Evolutionary conservation across 2,797 vertebrate genomes (phyloP), one percentile per base, ranked within the genome.

Genomic region (Neostethus bicornis): DNA sequence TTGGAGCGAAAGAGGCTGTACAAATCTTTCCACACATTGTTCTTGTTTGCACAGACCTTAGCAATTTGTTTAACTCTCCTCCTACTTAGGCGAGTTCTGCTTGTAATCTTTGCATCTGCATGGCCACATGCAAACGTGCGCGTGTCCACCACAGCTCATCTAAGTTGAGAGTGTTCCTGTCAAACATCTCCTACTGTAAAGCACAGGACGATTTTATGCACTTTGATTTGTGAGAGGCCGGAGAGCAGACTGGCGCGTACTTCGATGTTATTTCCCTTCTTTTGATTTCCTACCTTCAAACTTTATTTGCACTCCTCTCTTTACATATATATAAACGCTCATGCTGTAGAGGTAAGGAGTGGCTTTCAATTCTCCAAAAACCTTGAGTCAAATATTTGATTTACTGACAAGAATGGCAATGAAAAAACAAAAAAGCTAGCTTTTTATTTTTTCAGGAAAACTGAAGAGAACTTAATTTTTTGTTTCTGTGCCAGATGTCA

Each of bases 21-120:
- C 66, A 83, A 86, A 82, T 85, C 83, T 57, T 62, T 69, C 74
- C 45, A 77, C 79, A 85, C 63, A 85, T 83, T 87, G 84, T 85
- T 83, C 78, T 81, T 87, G 83, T 89, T 90, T 90, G 71, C 79
- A 89, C 83, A 89, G 85, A 85, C 81, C 75, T 66, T 73, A 85
- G 87, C 80, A 86, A 88, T 88, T 89, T 88, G 81, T 87, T 79
- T 72, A 77, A 80, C 75, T 83, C 71, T 57, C 24, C 61, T 53
- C 66, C 74, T 82, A 70, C 79, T 73, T 81, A 84, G 84, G 78
- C 75, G 68, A 82, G 72, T 75, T 76, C 56, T 55, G 65, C 54
- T 69, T 12, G 10, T 64, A 80, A 75, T 85, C 81, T 80, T 44
- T 53, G 77, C 74, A 81, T 84, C 70, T 45, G 66, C 12, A 56